Evolutionary conservation across 1,140 invertebrate genomes (phyloP), one percentile per base, ranked within the genome.

Genomic region (Danaus melanippus): DNA sequence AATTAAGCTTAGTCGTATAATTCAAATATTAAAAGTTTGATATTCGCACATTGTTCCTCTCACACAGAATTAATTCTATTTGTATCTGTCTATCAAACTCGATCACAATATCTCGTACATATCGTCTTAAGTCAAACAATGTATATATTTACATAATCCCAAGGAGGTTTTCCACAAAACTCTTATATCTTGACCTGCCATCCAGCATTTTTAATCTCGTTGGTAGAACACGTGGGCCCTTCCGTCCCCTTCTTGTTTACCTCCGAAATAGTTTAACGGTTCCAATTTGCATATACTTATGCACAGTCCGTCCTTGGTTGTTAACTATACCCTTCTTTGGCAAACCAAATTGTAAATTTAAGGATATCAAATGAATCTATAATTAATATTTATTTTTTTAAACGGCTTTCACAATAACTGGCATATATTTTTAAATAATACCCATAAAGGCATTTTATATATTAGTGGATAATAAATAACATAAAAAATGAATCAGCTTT

Each of bases 211-310:
- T 84, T 86, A 86, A 84, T 86, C 81, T 84, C 72, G 76, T 84
- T 79, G 67, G 53, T 55, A 67, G 76, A 75, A 70, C 76, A 79
- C 79, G 77, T 79, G 77, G 68, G 67, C 66, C 57, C 21, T 32
- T 32, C 21, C 21, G 21, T 32, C 21, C 78, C 75, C 79, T 69
- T 71, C 71, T 54, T 86, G 83, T 84, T 86, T 86, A 84, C 83
- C 79, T 84, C 74, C 73, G 71, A 83, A 86, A 84, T 86, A 86
- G 83, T 86, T 84, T 84, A 84, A 84, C 81, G 75, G 74, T 66
- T 65, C 76, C 83, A 81, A 86, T 86, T 86, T 86, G 81, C 83
- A 86, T 86, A 73, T 82, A 67, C 72, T 84, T 84, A 84, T 86
- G 79, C 81, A 69, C 50, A 67, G 76, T 62, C 75, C 81, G 75